Base-by-base conservation (phyloP, 1,140 invertebrate species). In the Whitmania pigra region DNA sequence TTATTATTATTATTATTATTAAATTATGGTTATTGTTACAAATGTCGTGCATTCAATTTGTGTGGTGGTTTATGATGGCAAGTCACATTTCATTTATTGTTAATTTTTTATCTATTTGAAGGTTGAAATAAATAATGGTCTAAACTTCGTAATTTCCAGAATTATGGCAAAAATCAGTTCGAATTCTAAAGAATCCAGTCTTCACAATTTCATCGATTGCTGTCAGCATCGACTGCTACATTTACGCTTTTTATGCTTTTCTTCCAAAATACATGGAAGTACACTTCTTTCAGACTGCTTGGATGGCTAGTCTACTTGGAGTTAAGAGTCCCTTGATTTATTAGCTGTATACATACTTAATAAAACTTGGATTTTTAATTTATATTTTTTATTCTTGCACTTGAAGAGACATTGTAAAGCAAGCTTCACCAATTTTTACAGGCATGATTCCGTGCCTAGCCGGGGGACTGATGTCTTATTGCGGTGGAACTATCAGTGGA, bases 231-330 rank as follows among this genome's bases (percentile, higher is more conserved):
- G 68, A 73, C 69, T 43, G 29, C 25, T 72, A 43, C 73, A 29
- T 66, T 13, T 25, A 36, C 25, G 22, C 67, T 22, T 73, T 71
- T 69, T 54, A 25, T 53, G 49, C 69, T 17, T 73, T 71, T 53
- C 31, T 67, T 18, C 73, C 73, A 25, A 73, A 73, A 36, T 73
- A 73, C 69, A 22, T 73, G 20, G 73, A 71, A 40, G 68, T 71
- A 0, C 57, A 73, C n/a, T 73, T 73, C 69, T 13, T 36, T 31
- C 49, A 49, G 54, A 43, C 69, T 11, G 73, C 73, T 29, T 71
- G 53, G 20, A n/a, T 71, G 20, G 73, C 73, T 17, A 73, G 69
- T 69, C 25, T 73, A 27, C 25, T 73, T 36, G 68, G 68, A 71
- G 73, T 69, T 73, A 71, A 68, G 67, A 31, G 25, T 22, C 67